Evolutionary conservation across 1,140 invertebrate genomes (phyloP), one percentile per base, ranked within the genome.

Genomic region (Drosophila bocki): DNA sequence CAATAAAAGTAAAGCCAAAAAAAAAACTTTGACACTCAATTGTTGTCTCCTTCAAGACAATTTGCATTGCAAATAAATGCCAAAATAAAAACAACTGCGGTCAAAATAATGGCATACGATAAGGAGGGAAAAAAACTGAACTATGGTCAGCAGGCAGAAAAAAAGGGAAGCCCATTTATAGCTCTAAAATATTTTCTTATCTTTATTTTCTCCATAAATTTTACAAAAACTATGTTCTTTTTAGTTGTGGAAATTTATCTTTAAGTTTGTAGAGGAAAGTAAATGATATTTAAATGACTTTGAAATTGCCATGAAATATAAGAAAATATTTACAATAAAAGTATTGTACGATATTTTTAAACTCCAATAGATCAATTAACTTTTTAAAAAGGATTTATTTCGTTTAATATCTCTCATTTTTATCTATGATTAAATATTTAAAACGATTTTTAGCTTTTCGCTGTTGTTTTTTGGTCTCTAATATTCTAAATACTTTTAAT

Each of bases 61-160:
- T 85, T 85, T 85, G 82, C 82, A 85, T 59, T 85, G 78, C 82
- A 86, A 85, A 84, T 79, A 79, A 85, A 84, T 76, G 51, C 39
- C 62, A 70, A 42, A 62, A 56, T 62, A 62, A 37, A 62, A 39
- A 65, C 67, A 70, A 65, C 33, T 56, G 67, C 63, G 67, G 62
- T 44, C 47, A 51, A 65, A 69, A 69, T 50, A 65, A 26, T 69
- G 35, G 42, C 26, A 65, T 29, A 48, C 44, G 19, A 61, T 48
- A 68, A 35, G 17, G 5, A 0, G 26, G 22, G 22, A 2, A 48
- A 32, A 44, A 59, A 33, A 33, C 17, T 12, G 47, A 22, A 39
- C 35, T 32, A 32, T 4, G 15, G 39, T 41, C 9, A 54, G 3
- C 8, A 15, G 51, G 51, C 8, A 32, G 15, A 11, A 29, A 32